These are phyloP conservation scores for Centropristis striata DNA, from an alignment of 2,113 vertebrate species.

Conservation along the genomic window DNA sequence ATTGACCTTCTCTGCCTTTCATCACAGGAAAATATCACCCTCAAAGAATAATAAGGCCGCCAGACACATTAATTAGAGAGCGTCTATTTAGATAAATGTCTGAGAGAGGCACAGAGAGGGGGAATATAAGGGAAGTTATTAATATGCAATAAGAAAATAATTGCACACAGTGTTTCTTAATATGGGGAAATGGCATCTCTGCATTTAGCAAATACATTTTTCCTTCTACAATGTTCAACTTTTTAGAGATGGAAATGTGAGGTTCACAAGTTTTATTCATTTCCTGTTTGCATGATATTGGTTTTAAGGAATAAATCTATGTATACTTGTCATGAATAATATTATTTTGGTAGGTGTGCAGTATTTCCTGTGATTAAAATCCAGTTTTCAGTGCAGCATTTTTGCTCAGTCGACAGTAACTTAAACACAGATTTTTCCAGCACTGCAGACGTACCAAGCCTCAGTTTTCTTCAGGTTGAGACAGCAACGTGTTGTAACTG, in stretches of 20 bases:
- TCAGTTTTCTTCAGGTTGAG: not conserved
- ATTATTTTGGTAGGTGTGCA: not conserved
- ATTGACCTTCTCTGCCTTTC: conserved; percentile 84
- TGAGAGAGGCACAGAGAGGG: conserved; percentile 67
- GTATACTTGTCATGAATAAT: not conserved
- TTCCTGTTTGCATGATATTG: not conserved
- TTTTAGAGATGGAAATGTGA: conserved; percentile 1
- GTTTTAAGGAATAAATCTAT: not conserved
- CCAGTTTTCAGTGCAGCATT: not conserved
- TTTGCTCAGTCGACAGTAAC: conserved; percentile 1
- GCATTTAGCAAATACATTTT: conserved; percentile 43
- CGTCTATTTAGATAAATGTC: conserved; percentile 91
- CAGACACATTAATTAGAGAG: conserved; percentile 95
- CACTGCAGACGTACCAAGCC: not conserved
- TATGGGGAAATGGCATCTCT: conserved; percentile 55
- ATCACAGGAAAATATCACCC: conserved; percentile 83
- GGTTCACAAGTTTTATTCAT: not conserved
- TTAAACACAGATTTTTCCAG: not conserved
- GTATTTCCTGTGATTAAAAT: conserved; percentile 9
- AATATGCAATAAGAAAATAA: conserved; percentile 91
- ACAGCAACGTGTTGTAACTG: conserved; percentile 1
- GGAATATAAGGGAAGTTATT: conserved; percentile 88
- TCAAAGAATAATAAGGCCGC: conserved; percentile 92
- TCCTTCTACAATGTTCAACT: not conserved
- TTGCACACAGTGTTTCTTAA: conserved; percentile 69